A percentile compares a stretch with the other conserved stretches of the same genome.
phyloP scores from a whole-genome alignment of 2,797 vertebrate genomes.

The Diceros bicornis region DNA sequence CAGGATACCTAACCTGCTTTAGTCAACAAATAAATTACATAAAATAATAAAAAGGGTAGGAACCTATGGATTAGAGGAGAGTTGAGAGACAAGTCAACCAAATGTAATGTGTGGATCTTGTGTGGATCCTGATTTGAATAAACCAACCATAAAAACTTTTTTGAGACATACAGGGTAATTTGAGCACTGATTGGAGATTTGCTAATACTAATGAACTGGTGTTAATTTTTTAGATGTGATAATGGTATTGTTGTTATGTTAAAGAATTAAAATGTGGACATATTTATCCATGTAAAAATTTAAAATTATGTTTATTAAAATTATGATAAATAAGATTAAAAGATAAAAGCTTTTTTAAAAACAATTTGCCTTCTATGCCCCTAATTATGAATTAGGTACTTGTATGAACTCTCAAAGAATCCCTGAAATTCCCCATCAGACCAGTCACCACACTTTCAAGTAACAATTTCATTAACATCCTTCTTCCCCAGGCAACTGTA shows the following conservation, averaged over 20 bases:
- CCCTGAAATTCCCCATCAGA: background rate
- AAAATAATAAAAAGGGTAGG: background rate
- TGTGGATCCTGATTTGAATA: background rate
- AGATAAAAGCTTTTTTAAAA: background rate
- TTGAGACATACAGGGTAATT: background rate
- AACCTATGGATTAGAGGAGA: background rate
- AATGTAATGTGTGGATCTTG: background rate
- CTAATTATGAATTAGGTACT: background rate
- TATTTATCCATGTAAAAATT: background rate
- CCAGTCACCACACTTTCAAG: background rate
- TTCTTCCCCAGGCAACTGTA: background rate
- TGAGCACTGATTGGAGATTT: background rate
- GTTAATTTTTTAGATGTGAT: background rate
- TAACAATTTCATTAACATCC: background rate
- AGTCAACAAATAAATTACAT: background rate
- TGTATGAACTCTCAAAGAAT: background rate
- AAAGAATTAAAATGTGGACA: background rate
- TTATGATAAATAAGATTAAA: conserved; percentile 23
- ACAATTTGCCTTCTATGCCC: background rate
- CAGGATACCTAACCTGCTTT: background rate
- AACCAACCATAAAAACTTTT: background rate
- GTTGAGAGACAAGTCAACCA: background rate
- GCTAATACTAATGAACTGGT: background rate
- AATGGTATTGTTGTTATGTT: background rate
- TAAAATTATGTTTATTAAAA: conserved; percentile 13